A percentile compares a stretch with the other conserved stretches of the same genome.
phyloP scores from a whole-genome alignment of 1,140 invertebrate species.

The Aphidius ervi region DNA sequence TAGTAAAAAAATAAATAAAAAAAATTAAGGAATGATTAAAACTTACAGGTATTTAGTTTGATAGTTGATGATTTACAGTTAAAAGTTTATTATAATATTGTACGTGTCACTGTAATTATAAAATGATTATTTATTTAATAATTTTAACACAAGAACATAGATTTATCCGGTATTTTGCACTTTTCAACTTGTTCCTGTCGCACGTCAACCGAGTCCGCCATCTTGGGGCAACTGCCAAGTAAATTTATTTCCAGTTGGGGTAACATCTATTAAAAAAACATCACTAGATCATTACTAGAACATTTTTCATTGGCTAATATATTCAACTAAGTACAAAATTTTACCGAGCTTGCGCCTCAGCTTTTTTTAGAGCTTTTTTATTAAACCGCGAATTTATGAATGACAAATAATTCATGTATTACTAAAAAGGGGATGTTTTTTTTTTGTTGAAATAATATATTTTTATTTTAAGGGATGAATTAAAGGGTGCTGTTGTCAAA shows the following conservation, averaged over 20 bases:
- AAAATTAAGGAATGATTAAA: not conserved
- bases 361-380: no score
- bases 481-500: no score
- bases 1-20: no score
- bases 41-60: constrained; percentile 20
- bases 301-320: no score
- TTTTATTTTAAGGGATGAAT: no score
- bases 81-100: not conserved
- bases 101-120: constrained; percentile 1
- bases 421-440: no score
- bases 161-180: constrained; percentile 41
- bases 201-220: constrained; percentile 42
- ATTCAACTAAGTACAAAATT: no score
- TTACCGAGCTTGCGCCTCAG: no score
- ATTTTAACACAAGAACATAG: constrained; percentile 44
- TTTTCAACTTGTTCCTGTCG: constrained; percentile 39
- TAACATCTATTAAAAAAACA: constrained; percentile 29
- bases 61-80: constrained; percentile 7
- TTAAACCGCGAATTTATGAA: no score
- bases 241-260: constrained; percentile 25
- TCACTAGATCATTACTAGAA: constrained; percentile 18
- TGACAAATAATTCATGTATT: no score
- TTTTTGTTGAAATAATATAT: no score
- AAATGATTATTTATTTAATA: constrained; percentile 23
- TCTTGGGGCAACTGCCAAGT: constrained; percentile 45